phyloP scores from a whole-genome alignment of 2,797 vertebrate genomes.

The Artibeus lituratus region DNA sequence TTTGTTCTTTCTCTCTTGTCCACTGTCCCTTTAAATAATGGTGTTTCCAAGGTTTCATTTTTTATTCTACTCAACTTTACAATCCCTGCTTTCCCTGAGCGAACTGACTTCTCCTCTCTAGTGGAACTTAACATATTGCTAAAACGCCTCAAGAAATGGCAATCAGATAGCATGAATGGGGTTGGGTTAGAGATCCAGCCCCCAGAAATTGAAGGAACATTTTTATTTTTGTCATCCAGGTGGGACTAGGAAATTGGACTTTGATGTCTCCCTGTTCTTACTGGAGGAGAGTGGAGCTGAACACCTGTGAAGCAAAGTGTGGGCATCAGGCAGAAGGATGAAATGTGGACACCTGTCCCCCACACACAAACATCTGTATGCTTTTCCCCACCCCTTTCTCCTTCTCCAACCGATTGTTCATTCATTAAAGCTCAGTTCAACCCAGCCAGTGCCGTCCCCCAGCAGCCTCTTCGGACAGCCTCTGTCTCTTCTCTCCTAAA shows the following conservation, averaged over 20 bases:
- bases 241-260: neutral
- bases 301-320: neutral
- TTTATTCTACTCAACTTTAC: neutral
- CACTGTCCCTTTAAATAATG: neutral
- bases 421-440: neutral
- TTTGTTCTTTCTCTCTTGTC: neutral
- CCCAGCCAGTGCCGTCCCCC: neutral
- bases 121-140: neutral
- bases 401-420: neutral
- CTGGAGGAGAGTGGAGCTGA: neutral
- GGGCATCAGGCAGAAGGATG: neutral
- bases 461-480: neutral
- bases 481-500: neutral
- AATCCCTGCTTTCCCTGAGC: neutral
- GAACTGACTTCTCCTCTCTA: neutral
- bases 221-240: neutral
- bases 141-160: neutral
- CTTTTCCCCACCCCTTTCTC: neutral
- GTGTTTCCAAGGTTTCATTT: neutral
- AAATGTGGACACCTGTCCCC: neutral
- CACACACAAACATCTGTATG: neutral
- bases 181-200: neutral
- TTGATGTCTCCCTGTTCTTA: neutral
- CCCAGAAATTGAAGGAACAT: neutral
- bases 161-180: neutral